Evolutionary conservation across 2,888 invertebrate genomes (phyloP), one percentile per base, ranked within the genome.

Genomic region (Drosophila fulvimacula): DNA sequence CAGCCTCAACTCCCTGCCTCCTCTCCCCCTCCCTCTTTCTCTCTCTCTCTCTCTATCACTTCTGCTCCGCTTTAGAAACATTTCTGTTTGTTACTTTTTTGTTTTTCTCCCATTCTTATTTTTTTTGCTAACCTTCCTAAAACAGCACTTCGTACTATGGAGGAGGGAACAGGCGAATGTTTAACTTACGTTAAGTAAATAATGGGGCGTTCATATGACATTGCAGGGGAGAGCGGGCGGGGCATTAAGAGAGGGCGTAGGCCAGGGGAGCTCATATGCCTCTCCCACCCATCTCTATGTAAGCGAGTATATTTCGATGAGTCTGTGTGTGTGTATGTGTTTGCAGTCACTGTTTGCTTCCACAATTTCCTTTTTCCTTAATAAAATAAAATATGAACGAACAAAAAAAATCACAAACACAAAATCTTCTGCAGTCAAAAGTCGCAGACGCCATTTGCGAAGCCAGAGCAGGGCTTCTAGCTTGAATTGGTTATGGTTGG

Each of bases 161-260:
- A 11, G 21, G 69, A 36, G 27, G 46, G 15, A 36, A 46, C 44
- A 67, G 74, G 78, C 73, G 73, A 78, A 79, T 88, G 83, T 89
- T 88, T 88, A 89, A 89, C 85, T 85, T 85, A 82, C 83, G 87
- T 88, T 88, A 88, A 89, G 88, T 88, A 88, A 88, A 88, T 88
- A 88, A 88, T 88, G 89, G 86, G 84, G 89, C 87, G 89, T 87
- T 86, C 83, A 84, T 84, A 85, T 87, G 83, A 84, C 78, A 76
- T 73, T 73, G 73, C 65, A 57, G 64, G 55, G 64, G 44, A 42
- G 61, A 53, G 59, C 51, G 51, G 36, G 34, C 36, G 51, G 51
- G 9, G 51, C 51, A 10, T 17, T 21, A 56, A 30, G 65, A 3
- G 21, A 24, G 49, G 36, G 53, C 58, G 56, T 64, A 58, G 41